Evolutionary conservation across 2,797 vertebrate genomes (phyloP), one percentile per base, ranked within the genome.

Genomic region (Trachurus trachurus): DNA sequence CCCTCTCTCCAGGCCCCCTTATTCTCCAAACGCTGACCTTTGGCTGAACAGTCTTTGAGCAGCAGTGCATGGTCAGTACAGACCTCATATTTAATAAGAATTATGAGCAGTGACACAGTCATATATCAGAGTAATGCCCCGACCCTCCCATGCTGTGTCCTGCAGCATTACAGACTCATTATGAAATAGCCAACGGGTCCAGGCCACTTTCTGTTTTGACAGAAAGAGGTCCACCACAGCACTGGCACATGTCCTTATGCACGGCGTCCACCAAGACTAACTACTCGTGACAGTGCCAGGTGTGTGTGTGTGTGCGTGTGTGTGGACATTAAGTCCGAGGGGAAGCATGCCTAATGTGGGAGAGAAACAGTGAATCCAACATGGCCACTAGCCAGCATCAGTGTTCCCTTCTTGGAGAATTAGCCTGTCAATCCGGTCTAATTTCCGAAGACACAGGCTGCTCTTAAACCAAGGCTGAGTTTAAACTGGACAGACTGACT

Each of bases 301-400:
- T 83, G 83, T 78, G 71, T 86, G 84, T 81, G 57, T 58, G 59
- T 67, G 52, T 50, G 63, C 64, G 57, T 75, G 56, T 74, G 78
- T 72, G 77, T 52, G 74, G 31, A 69, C 78, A 72, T 82, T 75
- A 75, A 81, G 75, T 71, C 78, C 39, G 29, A 80, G 56, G 84
- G 75, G 63, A 86, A 85, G 85, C 88, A 86, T 89, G 86, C 57
- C 89, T 92, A 92, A 93, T 89, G 91, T 88, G 89, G 88, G 88
- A 92, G 88, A 90, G 88, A 83, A 88, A 75, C 78, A 77, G 78
- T 74, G 78, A 80, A 88, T 93, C 89, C 92, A 93, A 89, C 60
- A 71, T 81, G 89, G 90, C 83, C 31, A 70, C 86, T 6, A 57
- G 81, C 88, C 91, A 92, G 88, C 68, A 19, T 91, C 87, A 79